Conservation (phyloP, 2,888 invertebrate genomes). For the Lasius platythorax region DNA sequence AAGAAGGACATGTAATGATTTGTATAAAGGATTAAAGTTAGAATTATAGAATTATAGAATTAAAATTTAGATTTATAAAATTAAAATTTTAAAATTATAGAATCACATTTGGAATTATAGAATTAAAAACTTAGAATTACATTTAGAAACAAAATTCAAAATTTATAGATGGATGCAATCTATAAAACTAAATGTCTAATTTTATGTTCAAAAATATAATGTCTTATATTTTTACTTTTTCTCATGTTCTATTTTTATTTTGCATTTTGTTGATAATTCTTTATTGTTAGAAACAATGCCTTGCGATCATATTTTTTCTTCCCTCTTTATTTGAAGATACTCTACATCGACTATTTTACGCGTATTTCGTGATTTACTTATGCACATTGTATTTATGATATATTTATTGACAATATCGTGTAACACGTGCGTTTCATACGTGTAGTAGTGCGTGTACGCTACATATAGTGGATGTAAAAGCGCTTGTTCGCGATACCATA, state of each 20-base stretch:
- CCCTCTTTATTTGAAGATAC: not conserved
- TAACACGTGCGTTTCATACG: not conserved
- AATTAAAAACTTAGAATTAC: constrained; percentile 1
- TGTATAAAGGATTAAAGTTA: not conserved
- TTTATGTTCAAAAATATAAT: constrained; percentile 1
- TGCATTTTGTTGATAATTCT: not conserved
- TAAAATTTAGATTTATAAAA: too few relatives aligned
- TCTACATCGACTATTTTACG: not conserved
- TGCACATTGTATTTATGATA: not conserved
- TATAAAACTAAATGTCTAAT: not conserved
- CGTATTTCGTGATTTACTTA: not conserved
- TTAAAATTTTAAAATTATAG: too few relatives aligned
- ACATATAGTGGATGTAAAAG: constrained; percentile 10
- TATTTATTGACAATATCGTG: constrained; percentile 16
- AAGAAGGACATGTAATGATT: not conserved
- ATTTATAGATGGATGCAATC: not conserved
- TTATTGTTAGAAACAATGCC: not conserved
- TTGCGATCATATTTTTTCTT: not conserved
- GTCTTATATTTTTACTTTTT: not conserved
- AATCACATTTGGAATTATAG: not conserved
- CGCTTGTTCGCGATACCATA: constrained; percentile 9
- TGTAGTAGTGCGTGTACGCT: not conserved
- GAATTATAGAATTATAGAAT: not conserved
- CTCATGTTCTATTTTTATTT: not conserved
- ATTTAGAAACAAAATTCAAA: not conserved